A percentile compares a stretch with the other conserved stretches of the same genome.
Evolutionary conservation across 2,797 vertebrate genomes (phyloP).

Genomic region (Cichlasoma orientale): DNA sequence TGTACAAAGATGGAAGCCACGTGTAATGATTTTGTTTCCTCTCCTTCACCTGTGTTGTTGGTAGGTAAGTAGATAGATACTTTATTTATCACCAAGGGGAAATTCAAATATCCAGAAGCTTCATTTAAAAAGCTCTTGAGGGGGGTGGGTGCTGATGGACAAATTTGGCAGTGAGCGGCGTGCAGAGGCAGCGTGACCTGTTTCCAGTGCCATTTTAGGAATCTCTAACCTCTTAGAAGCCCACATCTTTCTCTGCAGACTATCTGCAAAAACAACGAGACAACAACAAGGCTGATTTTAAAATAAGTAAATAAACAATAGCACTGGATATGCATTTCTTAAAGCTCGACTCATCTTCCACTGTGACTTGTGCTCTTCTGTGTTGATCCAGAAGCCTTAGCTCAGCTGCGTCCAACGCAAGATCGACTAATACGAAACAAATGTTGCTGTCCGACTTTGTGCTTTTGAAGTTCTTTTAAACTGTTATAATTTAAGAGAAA

Average conservation of each 20-base stretch:
- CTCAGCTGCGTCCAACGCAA: neutral
- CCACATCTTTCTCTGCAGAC: neutral
- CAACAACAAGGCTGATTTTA: neutral
- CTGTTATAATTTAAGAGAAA: neutral
- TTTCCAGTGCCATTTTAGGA: neutral
- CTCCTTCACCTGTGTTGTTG: neutral
- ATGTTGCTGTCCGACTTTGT: neutral
- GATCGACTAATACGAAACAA: slow-evolving; percentile 9
- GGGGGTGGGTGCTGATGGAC: neutral
- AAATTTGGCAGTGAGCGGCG: neutral
- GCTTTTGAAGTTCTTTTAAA: neutral
- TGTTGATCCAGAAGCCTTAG: neutral
- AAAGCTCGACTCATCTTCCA: neutral
- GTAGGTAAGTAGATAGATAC: too few relatives aligned
- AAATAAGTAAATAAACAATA: neutral
- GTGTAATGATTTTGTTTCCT: slow-evolving; percentile 9
- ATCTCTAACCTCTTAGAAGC: neutral
- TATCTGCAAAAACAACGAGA: neutral
- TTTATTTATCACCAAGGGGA: too few relatives aligned
- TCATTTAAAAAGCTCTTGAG: too few relatives aligned
- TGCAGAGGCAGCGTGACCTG: neutral
- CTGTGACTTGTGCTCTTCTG: neutral
- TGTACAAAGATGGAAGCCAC: slow-evolving; percentile 10
- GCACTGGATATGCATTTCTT: neutral
- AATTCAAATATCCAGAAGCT: too few relatives aligned